Percentiles rank a stretch among this genome's conserved stretches.
Conservation (phyloP, 2,797 vertebrate genomes). For the Spea hammondii region DNA sequence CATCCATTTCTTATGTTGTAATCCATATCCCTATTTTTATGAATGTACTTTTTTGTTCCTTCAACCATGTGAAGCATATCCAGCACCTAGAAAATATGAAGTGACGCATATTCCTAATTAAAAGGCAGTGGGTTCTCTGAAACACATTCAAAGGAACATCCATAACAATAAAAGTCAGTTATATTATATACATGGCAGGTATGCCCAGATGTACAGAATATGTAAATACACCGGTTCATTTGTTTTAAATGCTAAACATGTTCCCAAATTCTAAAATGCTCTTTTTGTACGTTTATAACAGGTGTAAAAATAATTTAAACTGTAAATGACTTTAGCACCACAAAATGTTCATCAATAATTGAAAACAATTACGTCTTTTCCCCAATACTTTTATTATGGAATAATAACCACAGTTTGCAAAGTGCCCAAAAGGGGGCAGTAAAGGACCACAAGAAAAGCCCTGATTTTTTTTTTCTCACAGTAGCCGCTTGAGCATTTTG, state of each 20-base stretch:
- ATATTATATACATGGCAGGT: constrained; percentile 19
- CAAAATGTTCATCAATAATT: neutral
- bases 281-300: neutral
- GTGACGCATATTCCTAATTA: constrained; percentile 18
- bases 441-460: constrained; percentile 63
- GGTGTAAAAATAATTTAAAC: neutral
- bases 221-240: constrained; percentile 15
- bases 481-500: constrained; percentile 13
- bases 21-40: too few relatives aligned
- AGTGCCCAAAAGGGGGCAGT: constrained; percentile 73
- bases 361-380: neutral
- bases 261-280: neutral
- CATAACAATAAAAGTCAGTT: constrained; percentile 22
- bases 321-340: neutral
- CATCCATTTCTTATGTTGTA: too few relatives aligned
- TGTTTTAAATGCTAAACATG: constrained; percentile 19
- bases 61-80: neutral
- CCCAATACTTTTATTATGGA: neutral
- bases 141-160: constrained; percentile 24
- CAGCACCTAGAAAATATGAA: constrained; percentile 1
- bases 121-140: neutral
- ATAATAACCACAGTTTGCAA: constrained; percentile 40
- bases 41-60: too few relatives aligned
- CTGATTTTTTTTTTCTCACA: neutral
- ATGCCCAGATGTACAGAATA: constrained; percentile 29